A percentile compares a stretch with the other conserved stretches of the same genome.
Conservation (phyloP, 2,797 vertebrate genomes). For the Schizopygopsis malacanthus region DNA sequence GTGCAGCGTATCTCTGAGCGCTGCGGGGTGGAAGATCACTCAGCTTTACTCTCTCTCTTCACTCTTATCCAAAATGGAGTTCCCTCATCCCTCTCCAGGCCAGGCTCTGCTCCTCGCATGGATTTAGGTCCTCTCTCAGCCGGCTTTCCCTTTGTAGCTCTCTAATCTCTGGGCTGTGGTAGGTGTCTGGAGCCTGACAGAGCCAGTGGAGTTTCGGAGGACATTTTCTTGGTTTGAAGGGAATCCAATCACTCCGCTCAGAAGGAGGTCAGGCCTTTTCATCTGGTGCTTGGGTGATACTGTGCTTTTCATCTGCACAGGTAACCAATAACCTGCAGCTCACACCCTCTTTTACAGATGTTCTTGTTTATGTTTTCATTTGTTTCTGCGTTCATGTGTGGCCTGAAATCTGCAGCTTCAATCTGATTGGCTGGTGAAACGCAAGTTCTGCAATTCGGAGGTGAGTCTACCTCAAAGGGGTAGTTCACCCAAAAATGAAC, state of each 20-base stretch:
- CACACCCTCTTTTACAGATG: background rate
- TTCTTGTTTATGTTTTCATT: background rate
- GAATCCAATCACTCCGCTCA: constrained; percentile 23
- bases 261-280: constrained; percentile 18
- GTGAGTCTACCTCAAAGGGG: background rate
- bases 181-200: background rate
- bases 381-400: background rate
- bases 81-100: constrained; percentile 37
- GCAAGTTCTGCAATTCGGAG: background rate
- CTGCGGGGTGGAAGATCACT: constrained; percentile 22
- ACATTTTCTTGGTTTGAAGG: constrained; percentile 22
- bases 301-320: background rate
- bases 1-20: constrained; percentile 10
- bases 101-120: constrained; percentile 24
- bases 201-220: constrained; percentile 3
- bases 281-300: constrained; percentile 11
- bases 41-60: constrained; percentile 22
- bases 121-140: constrained; percentile 27
- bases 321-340: background rate
- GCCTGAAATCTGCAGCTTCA: background rate
- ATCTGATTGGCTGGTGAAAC: background rate
- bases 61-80: constrained; percentile 8
- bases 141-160: constrained; percentile 27
- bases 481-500: background rate
- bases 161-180: constrained; percentile 32